These are phyloP conservation scores for Saxicola maurus DNA, from an alignment of 2,797 vertebrate species.

Conservation along the genomic window DNA sequence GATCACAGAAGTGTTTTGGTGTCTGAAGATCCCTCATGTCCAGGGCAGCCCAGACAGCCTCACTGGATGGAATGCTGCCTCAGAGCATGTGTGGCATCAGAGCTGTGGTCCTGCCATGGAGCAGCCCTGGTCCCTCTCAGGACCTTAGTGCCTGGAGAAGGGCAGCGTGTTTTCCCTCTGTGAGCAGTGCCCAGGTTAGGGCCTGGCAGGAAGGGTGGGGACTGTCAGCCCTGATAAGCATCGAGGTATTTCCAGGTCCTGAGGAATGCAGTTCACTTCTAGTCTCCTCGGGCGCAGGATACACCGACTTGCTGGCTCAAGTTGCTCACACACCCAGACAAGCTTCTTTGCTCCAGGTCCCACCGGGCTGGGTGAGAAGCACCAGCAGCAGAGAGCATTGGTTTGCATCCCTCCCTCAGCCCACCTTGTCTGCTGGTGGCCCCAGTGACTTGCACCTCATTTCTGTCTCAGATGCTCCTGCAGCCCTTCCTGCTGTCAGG, in stretches of 20 bases:
- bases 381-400: not conserved
- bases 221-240: slow-evolving; percentile 48
- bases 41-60: not conserved
- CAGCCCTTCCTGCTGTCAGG: not conserved
- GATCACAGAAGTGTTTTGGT: fast-evolving
- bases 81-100: not conserved
- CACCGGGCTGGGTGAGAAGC: not conserved
- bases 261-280: slow-evolving; percentile 29
- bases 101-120: not conserved
- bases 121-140: not conserved
- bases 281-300: not conserved
- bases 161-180: not conserved
- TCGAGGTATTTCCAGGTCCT: slow-evolving; percentile 50
- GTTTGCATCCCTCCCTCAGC: not conserved
- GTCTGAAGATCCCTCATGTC: not conserved
- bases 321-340: not conserved
- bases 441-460: not conserved
- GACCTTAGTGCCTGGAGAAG: not conserved
- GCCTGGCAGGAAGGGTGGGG: slow-evolving; percentile 51
- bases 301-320: slow-evolving; percentile 16
- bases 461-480: not conserved
- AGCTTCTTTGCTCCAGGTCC: not conserved
- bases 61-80: not conserved
- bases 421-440: not conserved
- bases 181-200: not conserved